phyloP scores from a whole-genome alignment of 2,113 vertebrate genomes.

The Oreochromis tanganicae region DNA sequence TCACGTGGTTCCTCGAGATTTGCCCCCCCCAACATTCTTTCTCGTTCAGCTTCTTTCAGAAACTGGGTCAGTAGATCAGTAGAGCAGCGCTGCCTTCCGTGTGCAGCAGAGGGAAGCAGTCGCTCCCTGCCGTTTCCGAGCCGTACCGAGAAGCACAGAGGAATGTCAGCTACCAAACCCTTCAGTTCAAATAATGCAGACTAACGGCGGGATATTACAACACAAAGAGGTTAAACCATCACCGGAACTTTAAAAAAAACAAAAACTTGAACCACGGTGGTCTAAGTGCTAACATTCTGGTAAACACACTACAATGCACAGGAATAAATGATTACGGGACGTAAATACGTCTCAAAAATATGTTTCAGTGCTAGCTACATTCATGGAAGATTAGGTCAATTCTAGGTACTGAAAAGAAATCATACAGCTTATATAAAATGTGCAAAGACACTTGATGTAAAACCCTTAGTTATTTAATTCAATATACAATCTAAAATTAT shows the following conservation, averaged over 20 bases:
- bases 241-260: neutral
- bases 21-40: neutral
- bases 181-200: neutral
- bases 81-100: conserved; percentile 22
- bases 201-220: neutral
- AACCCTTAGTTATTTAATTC: neutral
- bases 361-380: neutral
- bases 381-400: neutral
- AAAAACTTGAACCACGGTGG: neutral
- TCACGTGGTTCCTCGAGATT: conserved; percentile 9
- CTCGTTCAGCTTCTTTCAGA: neutral
- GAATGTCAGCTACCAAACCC: neutral
- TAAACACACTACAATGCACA: neutral
- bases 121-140: neutral
- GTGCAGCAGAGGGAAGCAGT: conserved; percentile 29
- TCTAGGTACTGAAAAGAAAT: neutral
- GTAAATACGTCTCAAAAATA: neutral
- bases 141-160: neutral
- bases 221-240: neutral
- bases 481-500: neutral
- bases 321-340: neutral
- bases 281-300: neutral
- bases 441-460: neutral
- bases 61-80: conserved; percentile 70
- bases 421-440: neutral